These are phyloP conservation scores for Fissipunctia ypsillon DNA, from an alignment of 2,888 invertebrate genomes.

Conservation along the genomic window DNA sequence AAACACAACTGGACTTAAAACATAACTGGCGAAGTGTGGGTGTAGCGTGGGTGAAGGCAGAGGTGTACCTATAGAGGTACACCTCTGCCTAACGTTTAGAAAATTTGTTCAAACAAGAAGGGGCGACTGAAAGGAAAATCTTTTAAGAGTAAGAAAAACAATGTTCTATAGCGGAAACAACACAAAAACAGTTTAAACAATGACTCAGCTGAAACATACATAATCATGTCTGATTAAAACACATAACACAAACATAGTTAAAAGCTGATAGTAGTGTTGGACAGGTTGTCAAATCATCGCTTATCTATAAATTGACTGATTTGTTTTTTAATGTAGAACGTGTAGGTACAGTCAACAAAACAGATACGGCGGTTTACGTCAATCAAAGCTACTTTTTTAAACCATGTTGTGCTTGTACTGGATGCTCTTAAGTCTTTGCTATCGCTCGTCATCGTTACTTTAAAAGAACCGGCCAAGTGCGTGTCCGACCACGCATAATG, in stretches of 20 bases:
- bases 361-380: slow-evolving; percentile 5
- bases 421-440: no score
- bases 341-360: slow-evolving; percentile 8
- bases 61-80: no score
- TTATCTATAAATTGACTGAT: slow-evolving; percentile 36
- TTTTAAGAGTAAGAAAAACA: background rate
- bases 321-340: background rate
- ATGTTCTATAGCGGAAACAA: background rate
- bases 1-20: no score
- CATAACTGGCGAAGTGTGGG: no score
- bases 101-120: background rate
- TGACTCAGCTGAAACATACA: background rate
- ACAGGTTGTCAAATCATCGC: slow-evolving; percentile 29
- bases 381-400: slow-evolving; percentile 5
- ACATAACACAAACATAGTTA: slow-evolving; percentile 26
- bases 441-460: no score
- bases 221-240: slow-evolving; percentile 20
- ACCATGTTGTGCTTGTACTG: background rate
- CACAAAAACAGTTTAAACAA: background rate
- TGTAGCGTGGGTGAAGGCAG: no score
- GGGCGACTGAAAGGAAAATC: no score
- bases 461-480: no score
- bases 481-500: no score
- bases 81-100: no score
- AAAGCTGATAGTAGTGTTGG: slow-evolving; percentile 41